Base-by-base conservation (phyloP, 2,113 vertebrate genomes). In the Crocuta crocuta region DNA sequence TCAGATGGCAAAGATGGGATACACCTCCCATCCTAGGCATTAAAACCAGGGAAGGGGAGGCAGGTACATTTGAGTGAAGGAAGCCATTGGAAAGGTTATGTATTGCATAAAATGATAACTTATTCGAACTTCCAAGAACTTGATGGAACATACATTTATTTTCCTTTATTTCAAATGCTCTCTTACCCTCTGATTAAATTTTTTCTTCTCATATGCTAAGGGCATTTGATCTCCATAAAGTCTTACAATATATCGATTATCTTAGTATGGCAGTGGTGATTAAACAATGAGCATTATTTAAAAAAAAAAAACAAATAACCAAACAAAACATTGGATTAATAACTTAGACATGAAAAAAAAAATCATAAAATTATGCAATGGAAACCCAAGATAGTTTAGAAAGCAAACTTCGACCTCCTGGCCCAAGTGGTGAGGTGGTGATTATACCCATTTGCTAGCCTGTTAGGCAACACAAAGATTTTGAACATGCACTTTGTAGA, bases 51-150 rank as follows among this genome's bases (percentile, higher is more conserved):
- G 48, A 13, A 53, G 1, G 45, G 1, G 3, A 4, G 7, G 7
- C 35, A 17, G 39, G 8, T 53, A 3, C 39, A 33, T n/a, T 7
- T 48, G 13, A 63, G 10, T 55, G 12, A 5, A 19, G 19, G 11
- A 81, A 71, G 35, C 61, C 53, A 94, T 3, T 82, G 35, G 11
- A 91, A 91, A 86, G 4, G 17, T 78, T 61, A 8, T n/a, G 0
- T 24, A 78, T 33, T 96, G 97, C 48, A 92, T 50, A 83, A 76
- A 93, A 96, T 53, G 45, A 73, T 45, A 50, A 65, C 80, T 89
- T 48, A 87, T 24, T 65, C 84, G 10, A 92, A 85, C 15, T 88
- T 96, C 35, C 95, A 91, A 33, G 35, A 94, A 86, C 65, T 88
- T 11, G 43, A 88, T 10, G 15, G 43, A 93, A 61, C 23, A 7